phyloP scores from a whole-genome alignment of 2,888 invertebrate species.

The Xestobium rufovillosum region DNA sequence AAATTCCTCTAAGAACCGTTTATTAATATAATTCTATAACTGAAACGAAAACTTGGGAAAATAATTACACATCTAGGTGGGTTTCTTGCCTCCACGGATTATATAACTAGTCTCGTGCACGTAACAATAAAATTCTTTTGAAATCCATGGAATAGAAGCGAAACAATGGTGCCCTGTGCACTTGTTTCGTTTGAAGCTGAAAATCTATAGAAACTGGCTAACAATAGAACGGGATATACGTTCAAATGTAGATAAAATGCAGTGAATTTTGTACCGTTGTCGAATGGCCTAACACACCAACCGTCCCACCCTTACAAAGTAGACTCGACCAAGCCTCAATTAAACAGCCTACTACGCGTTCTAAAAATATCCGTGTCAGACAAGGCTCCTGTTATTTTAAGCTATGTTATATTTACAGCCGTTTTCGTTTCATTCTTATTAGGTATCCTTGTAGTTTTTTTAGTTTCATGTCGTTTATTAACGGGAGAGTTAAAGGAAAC shows the following conservation, averaged over 20 bases:
- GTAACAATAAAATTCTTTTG: no score
- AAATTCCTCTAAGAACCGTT: no score
- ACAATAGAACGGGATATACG: slow-evolving; percentile 2
- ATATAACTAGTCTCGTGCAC: no score
- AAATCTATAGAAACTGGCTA: background rate
- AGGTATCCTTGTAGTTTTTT: no score
- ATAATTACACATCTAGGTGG: no score
- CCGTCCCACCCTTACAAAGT: slow-evolving; percentile 33
- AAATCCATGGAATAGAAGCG: no score
- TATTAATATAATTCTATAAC: no score
- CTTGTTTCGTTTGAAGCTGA: slow-evolving; percentile 3
- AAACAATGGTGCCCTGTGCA: background rate
- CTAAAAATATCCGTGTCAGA: slow-evolving; percentile 33
- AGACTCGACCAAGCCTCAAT: slow-evolving; percentile 41
- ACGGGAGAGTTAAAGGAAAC: no score
- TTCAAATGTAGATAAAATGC: slow-evolving; percentile 9
- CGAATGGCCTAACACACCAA: slow-evolving; percentile 6
- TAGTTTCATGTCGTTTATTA: no score
- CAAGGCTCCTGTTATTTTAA: slow-evolving; percentile 20
- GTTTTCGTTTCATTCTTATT: slow-evolving; percentile 24
- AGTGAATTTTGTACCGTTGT: slow-evolving; percentile 20
- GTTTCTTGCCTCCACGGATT: no score
- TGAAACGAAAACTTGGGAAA: no score
- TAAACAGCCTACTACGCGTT: slow-evolving; percentile 39
- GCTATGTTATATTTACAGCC: slow-evolving; percentile 27